Evolutionary conservation across 2,888 invertebrate genomes (phyloP), one percentile per base, ranked within the genome.

Genomic region (Ochropleura leucogaster): DNA sequence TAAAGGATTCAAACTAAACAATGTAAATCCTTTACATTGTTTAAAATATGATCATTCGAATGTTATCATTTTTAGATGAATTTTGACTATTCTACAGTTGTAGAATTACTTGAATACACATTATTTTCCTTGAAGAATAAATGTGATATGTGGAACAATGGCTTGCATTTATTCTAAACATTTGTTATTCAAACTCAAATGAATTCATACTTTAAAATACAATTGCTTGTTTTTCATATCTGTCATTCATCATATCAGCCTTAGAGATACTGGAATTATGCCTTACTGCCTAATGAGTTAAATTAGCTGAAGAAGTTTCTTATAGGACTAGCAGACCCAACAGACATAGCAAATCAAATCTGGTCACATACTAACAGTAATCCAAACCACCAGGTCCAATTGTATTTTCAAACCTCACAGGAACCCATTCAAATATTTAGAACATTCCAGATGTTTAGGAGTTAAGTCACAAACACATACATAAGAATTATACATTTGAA

Each of bases 201-300:
- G 10, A 60, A 76, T 44, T 0, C 18, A 46, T 66, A 49, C 12
- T 62, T 57, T 57, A 49, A 65, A 74, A 49, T 66, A 66, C 49
- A 49, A 65, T 57, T 74, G 44, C 40, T 69, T 70, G 40, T 77
- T 59, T 57, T 77, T 51, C 20, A 69, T 30, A 76, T 63, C 14
- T 40, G 51, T 67, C 55, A 66, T 68, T 60, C 9, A 68, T 62
- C 14, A 60, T 47, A n/a, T 51, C n/a, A 53, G 12, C 12, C 12
- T 53, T 10, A 9, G n/a, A 44, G 16, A 42, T 4, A 59, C 18
- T 18, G 16, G 16, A 72, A 55, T 46, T n/a, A 44, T 46, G 6
- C n/a, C 6, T 30, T 70, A 44, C 18, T 67, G 44, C 67, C 20
- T 12, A n/a, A 10, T 20, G 16, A 44, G 12, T 44, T n/a, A 14